Conservation (phyloP, 2,113 vertebrate species). For the Barbus barbus region DNA sequence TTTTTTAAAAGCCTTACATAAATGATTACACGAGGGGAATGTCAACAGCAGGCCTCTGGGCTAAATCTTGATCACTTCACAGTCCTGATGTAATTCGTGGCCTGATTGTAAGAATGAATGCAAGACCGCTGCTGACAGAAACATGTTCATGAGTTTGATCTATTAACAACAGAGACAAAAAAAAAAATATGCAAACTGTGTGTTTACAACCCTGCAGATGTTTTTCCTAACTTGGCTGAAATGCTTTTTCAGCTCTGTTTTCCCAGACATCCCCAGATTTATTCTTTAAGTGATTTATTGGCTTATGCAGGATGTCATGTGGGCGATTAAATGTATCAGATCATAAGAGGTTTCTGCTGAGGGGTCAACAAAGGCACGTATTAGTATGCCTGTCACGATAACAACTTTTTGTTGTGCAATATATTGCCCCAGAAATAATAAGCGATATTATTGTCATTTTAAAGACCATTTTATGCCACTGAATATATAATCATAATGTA, state of each 20-base stretch:
- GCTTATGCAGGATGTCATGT: neutral
- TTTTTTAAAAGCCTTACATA: conserved; percentile 14
- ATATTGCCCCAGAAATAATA: too few relatives aligned
- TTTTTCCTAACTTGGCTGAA: neutral
- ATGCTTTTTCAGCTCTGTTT: neutral
- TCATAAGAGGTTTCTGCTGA: neutral
- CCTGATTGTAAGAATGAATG: neutral
- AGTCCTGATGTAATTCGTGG: neutral
- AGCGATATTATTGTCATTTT: too few relatives aligned
- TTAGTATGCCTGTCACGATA: too few relatives aligned
- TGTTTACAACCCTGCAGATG: neutral
- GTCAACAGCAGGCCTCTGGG: neutral
- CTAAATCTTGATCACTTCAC: conserved; percentile 19
- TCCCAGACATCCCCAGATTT: conserved; percentile 2
- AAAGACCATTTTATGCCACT: too few relatives aligned
- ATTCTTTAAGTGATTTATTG: neutral
- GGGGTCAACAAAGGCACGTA: too few relatives aligned
- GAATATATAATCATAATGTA: too few relatives aligned
- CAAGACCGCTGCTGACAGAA: neutral
- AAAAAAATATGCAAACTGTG: neutral
- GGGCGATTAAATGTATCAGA: conserved; percentile 20
- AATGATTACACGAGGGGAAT: neutral
- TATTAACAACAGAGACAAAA: neutral
- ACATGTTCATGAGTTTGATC: neutral
- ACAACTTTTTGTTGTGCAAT: too few relatives aligned